Evolutionary conservation across 2,888 invertebrate species (phyloP).

Genomic region (Apamea epomidion): DNA sequence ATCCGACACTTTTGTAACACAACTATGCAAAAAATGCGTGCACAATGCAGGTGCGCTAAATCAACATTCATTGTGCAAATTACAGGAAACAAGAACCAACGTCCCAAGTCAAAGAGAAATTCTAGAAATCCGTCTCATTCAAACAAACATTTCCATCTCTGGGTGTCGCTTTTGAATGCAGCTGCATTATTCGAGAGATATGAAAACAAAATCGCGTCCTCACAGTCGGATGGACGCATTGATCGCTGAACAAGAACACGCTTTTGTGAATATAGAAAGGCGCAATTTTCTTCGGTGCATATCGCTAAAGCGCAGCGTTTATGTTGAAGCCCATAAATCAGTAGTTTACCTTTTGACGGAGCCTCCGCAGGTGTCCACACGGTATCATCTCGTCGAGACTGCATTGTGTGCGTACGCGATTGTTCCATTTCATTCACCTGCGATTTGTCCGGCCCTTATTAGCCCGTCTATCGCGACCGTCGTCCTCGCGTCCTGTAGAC

Average conservation of each 20-base stretch:
- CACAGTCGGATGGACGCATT: conserved; percentile 77
- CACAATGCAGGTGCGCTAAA: conserved; percentile 67
- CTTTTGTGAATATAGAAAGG: conserved; percentile 79
- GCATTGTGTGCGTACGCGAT: conserved; percentile 74
- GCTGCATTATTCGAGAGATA: conserved; percentile 73
- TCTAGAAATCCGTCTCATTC: conserved; percentile 72
- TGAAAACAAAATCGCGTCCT: conserved; percentile 77
- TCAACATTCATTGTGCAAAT: conserved; percentile 76
- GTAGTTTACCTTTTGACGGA: conserved; percentile 73
- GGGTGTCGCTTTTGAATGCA: conserved; percentile 61
- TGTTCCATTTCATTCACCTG: conserved; percentile 82
- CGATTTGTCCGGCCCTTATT: conserved; percentile 81
- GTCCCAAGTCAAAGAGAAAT: conserved; percentile 62
- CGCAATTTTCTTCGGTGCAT: conserved; percentile 83
- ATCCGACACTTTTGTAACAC: conserved; percentile 61
- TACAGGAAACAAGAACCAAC: conserved; percentile 62
- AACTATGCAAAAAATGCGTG: conserved; percentile 65
- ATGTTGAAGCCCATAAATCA: conserved; percentile 83
- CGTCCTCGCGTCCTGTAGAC: conserved; percentile 73
- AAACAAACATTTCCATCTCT: conserved; percentile 63
- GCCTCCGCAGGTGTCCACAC: conserved; percentile 82
- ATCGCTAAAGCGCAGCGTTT: conserved; percentile 72
- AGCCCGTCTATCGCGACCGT: conserved; percentile 73
- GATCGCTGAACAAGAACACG: conserved; percentile 74
- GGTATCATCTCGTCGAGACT: conserved; percentile 74